Percentiles rank a stretch among this genome's conserved stretches.
Conservation (phyloP, 2,113 vertebrate species). For the Perca fluviatilis region DNA sequence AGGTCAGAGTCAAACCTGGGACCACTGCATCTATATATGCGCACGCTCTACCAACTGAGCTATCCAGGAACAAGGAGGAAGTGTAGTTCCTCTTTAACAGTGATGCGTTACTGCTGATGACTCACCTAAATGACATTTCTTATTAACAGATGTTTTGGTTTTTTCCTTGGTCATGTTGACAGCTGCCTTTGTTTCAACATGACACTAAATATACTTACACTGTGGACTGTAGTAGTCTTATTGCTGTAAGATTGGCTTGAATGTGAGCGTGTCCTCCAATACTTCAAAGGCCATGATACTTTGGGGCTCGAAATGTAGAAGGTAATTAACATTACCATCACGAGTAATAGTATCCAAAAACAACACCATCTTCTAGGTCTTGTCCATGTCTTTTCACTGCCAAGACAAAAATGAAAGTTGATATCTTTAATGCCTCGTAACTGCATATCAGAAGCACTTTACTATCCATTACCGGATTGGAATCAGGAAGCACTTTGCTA, state of each 20-base stretch:
- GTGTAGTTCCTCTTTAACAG: neutral
- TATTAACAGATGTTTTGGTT: neutral
- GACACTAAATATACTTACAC: conserved; percentile 45
- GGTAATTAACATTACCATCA: neutral
- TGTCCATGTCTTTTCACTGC: conserved; percentile 43
- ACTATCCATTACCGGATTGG: neutral
- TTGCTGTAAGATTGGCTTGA: neutral
- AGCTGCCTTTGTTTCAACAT: neutral
- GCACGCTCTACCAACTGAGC: too few species aligned
- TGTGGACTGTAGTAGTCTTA: neutral
- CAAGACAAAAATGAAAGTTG: conserved; percentile 32
- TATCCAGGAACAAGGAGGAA: rapidly evolving
- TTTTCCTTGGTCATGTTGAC: neutral
- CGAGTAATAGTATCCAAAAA: neutral
- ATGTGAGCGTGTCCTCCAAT: neutral
- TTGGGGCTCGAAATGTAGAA: neutral
- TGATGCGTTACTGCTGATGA: neutral
- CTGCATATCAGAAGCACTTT: conserved; percentile 10
- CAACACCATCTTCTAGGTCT: neutral
- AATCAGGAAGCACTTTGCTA: conserved; percentile 29
- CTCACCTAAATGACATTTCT: neutral
- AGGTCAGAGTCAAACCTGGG: too few species aligned
- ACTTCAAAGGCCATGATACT: neutral
- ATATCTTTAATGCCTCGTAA: conserved; percentile 6
- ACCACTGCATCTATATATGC: too few species aligned